Evolutionary conservation across 2,888 invertebrate genomes (phyloP), one percentile per base, ranked within the genome.

Genomic region (Sceliomorpha sp.): DNA sequence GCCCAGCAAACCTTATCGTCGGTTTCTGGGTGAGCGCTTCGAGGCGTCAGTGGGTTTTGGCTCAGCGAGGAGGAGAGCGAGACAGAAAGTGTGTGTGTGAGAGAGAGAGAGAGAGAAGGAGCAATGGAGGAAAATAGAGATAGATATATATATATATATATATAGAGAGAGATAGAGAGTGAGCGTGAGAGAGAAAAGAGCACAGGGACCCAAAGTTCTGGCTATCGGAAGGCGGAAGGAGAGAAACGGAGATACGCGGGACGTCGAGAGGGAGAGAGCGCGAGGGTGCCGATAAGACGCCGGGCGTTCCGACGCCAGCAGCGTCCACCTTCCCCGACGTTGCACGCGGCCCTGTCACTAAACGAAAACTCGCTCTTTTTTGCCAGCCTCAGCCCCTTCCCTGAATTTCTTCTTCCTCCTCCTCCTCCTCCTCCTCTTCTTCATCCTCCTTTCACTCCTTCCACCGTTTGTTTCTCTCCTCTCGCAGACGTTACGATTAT

Each of bases 221-320:
- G 62, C 67, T 56, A 68, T 68, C 68, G 59, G 53, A 45, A 47
- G 37, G 58, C 62, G 59, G 58, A 56, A 68, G 60, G 53, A 47
- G 29, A 58, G 62, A 70, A 31, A 50, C 31, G 45, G 44, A 10
- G 66, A 70, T 13, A 59, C 58, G 55, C n/a, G 47, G 68, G 20
- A 59, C 63, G 24, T 36, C 37, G 9, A 67, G 89, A 89, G 53
- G 83, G 20, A 83, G 88, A 6, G 87, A 87, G 1, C 84, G 82
- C 85, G 85, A 85, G 86, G 86, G 81, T 86, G 78, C 83, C 85
- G 88, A 87, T 87, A 87, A 87, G 88, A 84, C 79, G 83, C 77
- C 77, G 75, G 78, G 63, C 69, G 69, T 59, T 80, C 73, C 68
- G 62, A 68, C 70, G 72, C 67, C 68, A 51, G 71, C 50, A 32